A percentile compares a stretch with the other conserved stretches of the same genome.
phyloP scores from a whole-genome alignment of 2,888 invertebrate genomes.

The Sepiola atlantica region DNA sequence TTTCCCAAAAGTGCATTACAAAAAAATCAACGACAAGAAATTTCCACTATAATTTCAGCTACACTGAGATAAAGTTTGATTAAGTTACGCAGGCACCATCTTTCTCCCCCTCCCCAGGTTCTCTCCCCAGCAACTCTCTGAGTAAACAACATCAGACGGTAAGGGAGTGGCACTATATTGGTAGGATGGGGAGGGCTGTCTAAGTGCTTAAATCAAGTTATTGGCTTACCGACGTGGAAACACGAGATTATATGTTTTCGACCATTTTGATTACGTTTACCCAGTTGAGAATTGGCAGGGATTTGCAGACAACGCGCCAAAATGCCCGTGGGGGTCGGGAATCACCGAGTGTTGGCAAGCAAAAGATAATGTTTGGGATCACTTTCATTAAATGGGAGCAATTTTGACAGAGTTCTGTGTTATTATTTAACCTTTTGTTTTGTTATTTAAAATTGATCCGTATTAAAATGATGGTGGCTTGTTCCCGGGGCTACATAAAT shows the following conservation, averaged over 20 bases:
- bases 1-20: neutral
- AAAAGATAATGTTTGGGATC: neutral
- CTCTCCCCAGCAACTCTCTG: neutral
- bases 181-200: neutral
- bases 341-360: neutral
- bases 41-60: neutral
- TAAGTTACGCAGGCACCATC: neutral
- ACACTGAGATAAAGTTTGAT: neutral
- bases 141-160: neutral
- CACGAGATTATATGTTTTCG: constrained; percentile 32
- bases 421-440: neutral
- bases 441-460: neutral
- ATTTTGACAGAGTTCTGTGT: neutral
- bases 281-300: neutral
- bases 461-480: neutral
- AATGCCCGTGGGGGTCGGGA: neutral
- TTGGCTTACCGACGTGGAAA: neutral
- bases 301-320: neutral
- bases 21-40: neutral
- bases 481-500: too few relatives aligned
- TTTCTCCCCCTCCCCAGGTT: neutral
- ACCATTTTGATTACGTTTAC: neutral
- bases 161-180: neutral
- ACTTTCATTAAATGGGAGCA: neutral
- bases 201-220: neutral